Base-by-base conservation (phyloP, 2,797 vertebrate species). In the Hoplostethus mediterraneus region DNA sequence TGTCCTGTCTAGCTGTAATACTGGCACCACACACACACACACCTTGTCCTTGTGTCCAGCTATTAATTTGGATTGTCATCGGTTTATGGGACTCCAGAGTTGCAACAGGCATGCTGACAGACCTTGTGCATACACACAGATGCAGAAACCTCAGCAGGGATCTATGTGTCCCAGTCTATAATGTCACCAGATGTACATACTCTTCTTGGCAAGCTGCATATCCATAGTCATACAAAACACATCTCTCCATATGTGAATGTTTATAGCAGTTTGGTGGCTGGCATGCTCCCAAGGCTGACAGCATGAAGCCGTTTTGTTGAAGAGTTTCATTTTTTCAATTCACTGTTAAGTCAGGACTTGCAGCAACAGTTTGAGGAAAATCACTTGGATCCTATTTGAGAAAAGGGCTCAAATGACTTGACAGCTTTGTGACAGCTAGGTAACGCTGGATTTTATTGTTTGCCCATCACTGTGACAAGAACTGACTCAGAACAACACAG, bases 21-120 rank as follows among this genome's bases (percentile, higher is more conserved):
- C 8, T 80, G 73, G 38, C 80, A 69, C 33, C 9, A 52, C 51
- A 77, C 63, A 21, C 82, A 71, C 73, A 84, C 73, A 63, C 75
- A 70, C 77, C 49, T 17, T 14, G 44, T 47, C 14, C 44, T 78
- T 61, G 65, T 80, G 73, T 71, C 74, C 62, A 51, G 57, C 33
- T 72, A 56, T 63, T 78, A 40, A 77, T 76, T 83, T 82, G 36
- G 55, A 52, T 44, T 16, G 54, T 63, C 63, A 57, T 40, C 67
- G 57, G 67, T 57, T 53, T 71, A 44, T 28, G n/a, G 58, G 30
- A 40, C 64, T 49, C 36, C 36, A 6, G 14, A 21, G 33, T 52
- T 68, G 33, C 44, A 61, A 45, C 33, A 68, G 57, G 68, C 58
- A 17, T 11, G 0, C 31, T 28, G 21, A 40, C 40, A 53, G 44